Evolutionary conservation across 2,888 invertebrate genomes (phyloP).

Genomic region (Athetis lepigone): DNA sequence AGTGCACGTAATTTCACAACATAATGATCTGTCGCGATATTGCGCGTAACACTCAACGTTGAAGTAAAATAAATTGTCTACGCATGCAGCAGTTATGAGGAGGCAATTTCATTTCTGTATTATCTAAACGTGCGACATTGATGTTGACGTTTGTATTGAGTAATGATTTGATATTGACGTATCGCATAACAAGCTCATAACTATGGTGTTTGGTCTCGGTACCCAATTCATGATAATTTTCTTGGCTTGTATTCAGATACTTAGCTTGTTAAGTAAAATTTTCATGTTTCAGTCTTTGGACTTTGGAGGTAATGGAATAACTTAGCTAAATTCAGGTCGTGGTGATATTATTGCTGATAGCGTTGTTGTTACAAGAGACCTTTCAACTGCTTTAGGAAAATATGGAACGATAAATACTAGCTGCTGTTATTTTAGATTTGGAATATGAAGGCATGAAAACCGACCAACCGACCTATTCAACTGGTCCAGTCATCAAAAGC

Average conservation of each 20-base stretch:
- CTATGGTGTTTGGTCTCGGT: conserved; percentile 18
- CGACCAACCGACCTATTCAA: conserved; percentile 7
- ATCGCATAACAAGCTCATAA: conserved; percentile 15
- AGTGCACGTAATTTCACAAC: conserved; percentile 35
- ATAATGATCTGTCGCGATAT: conserved; percentile 13
- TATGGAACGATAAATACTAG: neutral
- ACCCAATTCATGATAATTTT: neutral
- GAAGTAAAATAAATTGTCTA: conserved; percentile 17
- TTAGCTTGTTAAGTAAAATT: neutral
- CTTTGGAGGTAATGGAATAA: neutral
- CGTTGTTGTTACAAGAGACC: too few relatives aligned
- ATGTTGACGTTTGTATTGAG: conserved; percentile 29
- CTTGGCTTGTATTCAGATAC: neutral
- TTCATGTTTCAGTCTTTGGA: neutral
- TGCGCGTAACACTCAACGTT: conserved; percentile 21
- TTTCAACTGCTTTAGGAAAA: too few relatives aligned
- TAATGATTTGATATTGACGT: conserved; percentile 23
- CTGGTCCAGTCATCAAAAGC: conserved; percentile 8
- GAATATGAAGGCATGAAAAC: conserved; percentile 16
- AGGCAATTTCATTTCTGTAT: conserved; percentile 10
- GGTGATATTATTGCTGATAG: too few relatives aligned
- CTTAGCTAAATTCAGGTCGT: neutral
- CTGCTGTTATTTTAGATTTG: neutral
- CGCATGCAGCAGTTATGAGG: conserved; percentile 10
- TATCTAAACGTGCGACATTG: conserved; percentile 1